A percentile compares a stretch with the other conserved stretches of the same genome.
Evolutionary conservation across 2,888 invertebrate species (phyloP).

Genomic region (Phengaris arion): DNA sequence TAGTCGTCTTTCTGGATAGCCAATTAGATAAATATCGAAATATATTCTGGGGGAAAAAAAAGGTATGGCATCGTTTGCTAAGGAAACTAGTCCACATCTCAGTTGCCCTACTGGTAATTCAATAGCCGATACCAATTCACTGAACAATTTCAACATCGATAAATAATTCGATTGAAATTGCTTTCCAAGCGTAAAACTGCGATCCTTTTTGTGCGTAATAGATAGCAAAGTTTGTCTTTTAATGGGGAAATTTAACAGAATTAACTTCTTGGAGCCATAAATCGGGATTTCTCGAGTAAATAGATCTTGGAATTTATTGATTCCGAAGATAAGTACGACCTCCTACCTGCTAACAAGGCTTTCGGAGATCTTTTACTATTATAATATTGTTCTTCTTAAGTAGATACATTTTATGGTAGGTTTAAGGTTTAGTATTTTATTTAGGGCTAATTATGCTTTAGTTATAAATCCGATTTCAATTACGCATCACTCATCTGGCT

Average conservation of each 20-base stretch:
- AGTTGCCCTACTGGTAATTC: constrained; percentile 26
- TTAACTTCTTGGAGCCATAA: constrained; percentile 28
- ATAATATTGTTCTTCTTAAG: background rate
- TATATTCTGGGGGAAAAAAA: background rate
- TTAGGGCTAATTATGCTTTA: too few species aligned
- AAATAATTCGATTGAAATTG: constrained; percentile 30
- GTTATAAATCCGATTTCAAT: too few species aligned
- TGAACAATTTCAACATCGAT: constrained; percentile 30
- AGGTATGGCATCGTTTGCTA: background rate
- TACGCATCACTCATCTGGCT: too few species aligned
- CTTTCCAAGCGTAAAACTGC: constrained; percentile 28
- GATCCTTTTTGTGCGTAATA: constrained; percentile 27
- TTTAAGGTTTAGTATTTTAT: background rate
- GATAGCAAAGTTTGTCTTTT: constrained; percentile 26
- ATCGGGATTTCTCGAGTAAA: constrained; percentile 26
- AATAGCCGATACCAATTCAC: constrained; percentile 29
- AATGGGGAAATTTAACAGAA: constrained; percentile 29
- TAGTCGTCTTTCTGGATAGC: background rate
- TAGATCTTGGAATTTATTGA: constrained; percentile 27
- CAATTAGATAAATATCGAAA: background rate
- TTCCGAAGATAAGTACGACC: constrained; percentile 15
- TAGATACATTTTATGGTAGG: background rate
- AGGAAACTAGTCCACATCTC: constrained; percentile 24
- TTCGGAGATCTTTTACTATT: background rate
- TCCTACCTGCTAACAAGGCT: constrained; percentile 16